Percentiles rank a stretch among this genome's conserved stretches.
phyloP scores from a whole-genome alignment of 2,888 invertebrate genomes.

The Ormyrus thymus region DNA sequence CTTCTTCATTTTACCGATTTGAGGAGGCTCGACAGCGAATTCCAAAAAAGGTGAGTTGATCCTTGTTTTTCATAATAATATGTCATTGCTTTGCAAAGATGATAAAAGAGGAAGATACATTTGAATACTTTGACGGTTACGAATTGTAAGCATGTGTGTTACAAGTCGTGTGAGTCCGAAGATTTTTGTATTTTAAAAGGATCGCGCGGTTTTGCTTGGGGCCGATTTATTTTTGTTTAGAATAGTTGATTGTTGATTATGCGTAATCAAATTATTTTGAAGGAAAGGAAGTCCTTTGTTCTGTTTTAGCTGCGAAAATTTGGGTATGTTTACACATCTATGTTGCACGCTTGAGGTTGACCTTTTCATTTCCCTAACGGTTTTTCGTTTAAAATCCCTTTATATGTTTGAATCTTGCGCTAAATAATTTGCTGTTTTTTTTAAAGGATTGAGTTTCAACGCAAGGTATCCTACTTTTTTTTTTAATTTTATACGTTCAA shows the following conservation, averaged over 20 bases:
- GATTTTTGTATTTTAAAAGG: conserved; percentile 27
- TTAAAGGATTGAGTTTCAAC: too few species aligned
- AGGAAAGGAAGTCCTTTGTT: not conserved
- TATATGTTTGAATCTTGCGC: not conserved
- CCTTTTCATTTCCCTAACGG: conserved; percentile 39
- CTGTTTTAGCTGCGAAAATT: conserved; percentile 9
- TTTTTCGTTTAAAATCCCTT: conserved; percentile 28
- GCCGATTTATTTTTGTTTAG: not conserved
- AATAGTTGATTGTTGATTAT: not conserved
- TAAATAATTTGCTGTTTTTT: not conserved
- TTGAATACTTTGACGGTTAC: conserved; percentile 17
- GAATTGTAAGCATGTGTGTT: not conserved
- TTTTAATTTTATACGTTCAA: too few species aligned
- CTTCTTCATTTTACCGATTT: too few species aligned
- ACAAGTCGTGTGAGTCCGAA: not conserved
- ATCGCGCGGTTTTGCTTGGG: not conserved
- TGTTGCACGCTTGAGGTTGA: conserved; percentile 3
- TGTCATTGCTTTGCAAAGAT: too few species aligned
- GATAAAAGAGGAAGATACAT: too few species aligned
- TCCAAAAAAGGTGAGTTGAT: too few species aligned
- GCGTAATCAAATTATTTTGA: not conserved
- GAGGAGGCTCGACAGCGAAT: too few species aligned
- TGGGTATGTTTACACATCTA: not conserved
- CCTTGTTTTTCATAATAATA: too few species aligned
- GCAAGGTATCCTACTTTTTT: too few species aligned